These are phyloP conservation scores for Galerucella pusilla DNA, from an alignment of 2,888 invertebrate species.

Conservation along the genomic window DNA sequence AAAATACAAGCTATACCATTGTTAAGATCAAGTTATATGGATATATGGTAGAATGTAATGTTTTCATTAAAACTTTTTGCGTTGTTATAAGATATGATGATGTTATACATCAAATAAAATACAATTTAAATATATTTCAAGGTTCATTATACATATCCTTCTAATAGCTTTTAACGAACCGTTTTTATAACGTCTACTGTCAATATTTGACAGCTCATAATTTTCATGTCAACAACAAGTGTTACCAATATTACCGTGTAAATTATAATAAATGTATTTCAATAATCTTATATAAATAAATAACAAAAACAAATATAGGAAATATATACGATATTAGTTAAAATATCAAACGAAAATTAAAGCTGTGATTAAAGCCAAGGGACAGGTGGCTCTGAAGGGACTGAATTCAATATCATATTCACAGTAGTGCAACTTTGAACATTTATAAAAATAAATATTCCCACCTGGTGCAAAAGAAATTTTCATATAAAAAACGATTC, in stretches of 20 bases:
- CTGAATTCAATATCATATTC: background rate
- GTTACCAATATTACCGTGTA: no score
- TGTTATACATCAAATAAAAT: conserved; percentile 7
- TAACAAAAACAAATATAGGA: no score
- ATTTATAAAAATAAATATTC: background rate
- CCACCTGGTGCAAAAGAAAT: background rate
- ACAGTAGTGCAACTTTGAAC: background rate
- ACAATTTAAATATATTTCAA: conserved; percentile 24
- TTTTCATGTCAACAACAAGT: background rate
- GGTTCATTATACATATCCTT: conserved; percentile 25
- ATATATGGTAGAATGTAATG: conserved; percentile 9
- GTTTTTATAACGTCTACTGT: conserved; percentile 18
- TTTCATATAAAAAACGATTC: background rate
- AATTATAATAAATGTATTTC: no score
- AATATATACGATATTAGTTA: background rate
- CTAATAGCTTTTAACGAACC: conserved; percentile 30
- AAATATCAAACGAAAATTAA: background rate
- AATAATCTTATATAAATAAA: no score
- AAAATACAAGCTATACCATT: conserved; percentile 31
- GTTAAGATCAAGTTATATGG: conserved; percentile 9
- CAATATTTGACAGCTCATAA: background rate
- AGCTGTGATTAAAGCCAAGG: background rate
- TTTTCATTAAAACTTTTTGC: conserved; percentile 23
- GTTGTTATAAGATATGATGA: conserved; percentile 39
- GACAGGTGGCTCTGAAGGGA: no score